A percentile compares a stretch with the other conserved stretches of the same genome.
These are phyloP conservation scores for Lasioglossum figueresi DNA, from an alignment of 2,888 invertebrate species.

Conservation along the genomic window DNA sequence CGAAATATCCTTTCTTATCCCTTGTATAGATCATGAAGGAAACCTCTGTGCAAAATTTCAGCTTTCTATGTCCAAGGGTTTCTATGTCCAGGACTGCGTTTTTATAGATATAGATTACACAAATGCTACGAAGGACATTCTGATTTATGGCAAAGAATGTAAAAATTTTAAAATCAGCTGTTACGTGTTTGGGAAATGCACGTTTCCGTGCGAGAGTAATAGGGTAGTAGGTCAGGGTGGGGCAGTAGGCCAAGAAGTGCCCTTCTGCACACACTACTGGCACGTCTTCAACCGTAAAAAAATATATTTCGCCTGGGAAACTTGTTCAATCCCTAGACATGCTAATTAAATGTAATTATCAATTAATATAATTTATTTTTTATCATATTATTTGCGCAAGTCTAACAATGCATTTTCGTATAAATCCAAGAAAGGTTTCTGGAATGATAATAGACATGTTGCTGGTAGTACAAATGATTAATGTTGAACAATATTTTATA, in stretches of 20 bases:
- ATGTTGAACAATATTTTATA: too few relatives aligned
- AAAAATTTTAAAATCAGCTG: neutral
- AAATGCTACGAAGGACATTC: too few relatives aligned
- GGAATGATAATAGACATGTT: neutral
- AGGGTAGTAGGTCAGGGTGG: constrained; percentile 4
- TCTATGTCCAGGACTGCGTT: too few relatives aligned
- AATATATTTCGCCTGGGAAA: neutral
- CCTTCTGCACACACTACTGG: neutral
- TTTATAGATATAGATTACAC: too few relatives aligned
- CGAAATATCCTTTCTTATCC: too few relatives aligned
- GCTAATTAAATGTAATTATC: neutral
- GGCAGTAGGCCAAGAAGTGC: neutral
- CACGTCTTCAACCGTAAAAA: neutral
- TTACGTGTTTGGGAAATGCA: neutral
- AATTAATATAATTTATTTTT: neutral
- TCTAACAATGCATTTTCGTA: neutral
- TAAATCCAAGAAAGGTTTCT: neutral
- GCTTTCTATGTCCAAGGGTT: too few relatives aligned
- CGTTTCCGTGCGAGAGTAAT: neutral
- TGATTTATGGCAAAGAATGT: neutral
- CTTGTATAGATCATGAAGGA: too few relatives aligned
- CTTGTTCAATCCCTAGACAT: too few relatives aligned
- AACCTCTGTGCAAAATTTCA: too few relatives aligned
- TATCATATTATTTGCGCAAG: neutral
- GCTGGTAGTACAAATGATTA: neutral